Base-by-base conservation (phyloP, 2,888 invertebrate species). In the Drosophila cognata region DNA sequence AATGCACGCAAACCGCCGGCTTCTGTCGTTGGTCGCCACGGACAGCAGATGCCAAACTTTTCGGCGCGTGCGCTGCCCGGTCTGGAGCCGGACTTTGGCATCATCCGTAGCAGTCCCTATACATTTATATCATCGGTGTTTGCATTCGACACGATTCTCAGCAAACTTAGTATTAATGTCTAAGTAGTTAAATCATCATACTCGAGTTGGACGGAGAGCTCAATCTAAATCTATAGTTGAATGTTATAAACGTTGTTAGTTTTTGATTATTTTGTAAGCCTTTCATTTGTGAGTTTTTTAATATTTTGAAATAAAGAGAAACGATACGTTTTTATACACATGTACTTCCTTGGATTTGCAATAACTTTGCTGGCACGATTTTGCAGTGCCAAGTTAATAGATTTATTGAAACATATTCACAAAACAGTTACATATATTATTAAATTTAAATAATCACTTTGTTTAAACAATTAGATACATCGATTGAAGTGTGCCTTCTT, bases 41-140 rank as follows among this genome's bases (percentile, higher is more conserved):
- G 61, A 18, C 84, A 65, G 6, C 78, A 74, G 35, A 59, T 66
- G 18, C 69, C 71, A 3, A 70, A 56, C 11, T 93, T 92, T 66
- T 68, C 84, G 11, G 83, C 83, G 55, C 83, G 83, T 46, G 74
- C 92, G 2, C 58, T 92, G 66, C 93, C 93, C 36, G 91, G 90
- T 61, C 74, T 93, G n/a, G 91, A 93, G 58, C 91, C 93, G 16
- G 93, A 93, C 78, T 93, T 92, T 71, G 93, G 93, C 55, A 91
- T 93, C 18, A 89, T 92, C 62, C 89, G 88, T 41, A 86, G 82
- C 62, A 91, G 88, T 51, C 92, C 93, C 18, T 93, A 93, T 71
- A 92, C 89, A 5, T 93, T 93, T 70, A 84, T 92, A 53, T 93
- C 92, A 16, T 92, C 93, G 2, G 92, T 93, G 41, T 93, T 91